phyloP scores from a whole-genome alignment of 2,888 invertebrate genomes.

The Adela reaumurella region DNA sequence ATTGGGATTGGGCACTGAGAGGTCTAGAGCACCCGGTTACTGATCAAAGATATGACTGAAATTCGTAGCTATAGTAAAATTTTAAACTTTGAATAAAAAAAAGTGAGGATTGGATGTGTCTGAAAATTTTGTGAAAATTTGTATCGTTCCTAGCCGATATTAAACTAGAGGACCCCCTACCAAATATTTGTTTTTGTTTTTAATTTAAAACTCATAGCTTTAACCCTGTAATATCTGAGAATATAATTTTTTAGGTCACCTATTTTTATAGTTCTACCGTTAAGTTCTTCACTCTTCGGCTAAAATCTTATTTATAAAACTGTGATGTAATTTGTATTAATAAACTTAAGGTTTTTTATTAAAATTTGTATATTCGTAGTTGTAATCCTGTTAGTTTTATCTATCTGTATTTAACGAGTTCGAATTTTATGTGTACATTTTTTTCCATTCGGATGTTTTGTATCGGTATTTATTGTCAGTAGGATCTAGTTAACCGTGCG shows the following conservation, averaged over 20 bases:
- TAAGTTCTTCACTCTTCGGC: background rate
- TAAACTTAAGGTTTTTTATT: constrained; percentile 46
- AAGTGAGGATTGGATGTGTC: no score
- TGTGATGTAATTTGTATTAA: constrained; percentile 57
- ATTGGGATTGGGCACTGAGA: no score
- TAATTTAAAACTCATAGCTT: background rate
- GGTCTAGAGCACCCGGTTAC: no score
- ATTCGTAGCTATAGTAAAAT: no score
- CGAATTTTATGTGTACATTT: background rate
- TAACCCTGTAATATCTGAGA: background rate
- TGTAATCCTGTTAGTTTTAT: constrained; percentile 11
- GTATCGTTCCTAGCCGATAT: no score
- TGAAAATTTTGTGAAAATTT: no score
- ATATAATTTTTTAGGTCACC: background rate
- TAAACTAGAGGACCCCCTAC: background rate
- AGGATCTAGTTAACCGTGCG: background rate
- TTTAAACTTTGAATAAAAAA: no score
- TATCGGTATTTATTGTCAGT: background rate
- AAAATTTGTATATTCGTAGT: constrained; percentile 53
- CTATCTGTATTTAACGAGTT: background rate
- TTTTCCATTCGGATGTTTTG: background rate
- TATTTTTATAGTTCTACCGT: background rate
- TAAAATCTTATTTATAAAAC: constrained; percentile 44
- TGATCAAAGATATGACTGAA: no score
- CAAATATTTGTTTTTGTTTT: background rate